Evolutionary conservation across 2,888 invertebrate genomes (phyloP).

Genomic region (Trissonchulus latispiculum): DNA sequence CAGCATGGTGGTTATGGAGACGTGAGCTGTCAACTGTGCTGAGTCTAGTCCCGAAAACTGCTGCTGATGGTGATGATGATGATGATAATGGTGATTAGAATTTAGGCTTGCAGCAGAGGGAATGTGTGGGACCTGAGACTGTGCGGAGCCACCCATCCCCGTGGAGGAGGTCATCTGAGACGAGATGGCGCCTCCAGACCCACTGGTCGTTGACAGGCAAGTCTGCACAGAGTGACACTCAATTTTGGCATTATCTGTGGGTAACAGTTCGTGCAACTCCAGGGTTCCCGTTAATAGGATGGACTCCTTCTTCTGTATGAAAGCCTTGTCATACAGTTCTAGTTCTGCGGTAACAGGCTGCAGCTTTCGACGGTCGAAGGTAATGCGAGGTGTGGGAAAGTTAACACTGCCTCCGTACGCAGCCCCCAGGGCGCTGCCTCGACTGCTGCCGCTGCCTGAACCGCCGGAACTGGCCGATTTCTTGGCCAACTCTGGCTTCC

Average conservation of each 20-base stretch:
- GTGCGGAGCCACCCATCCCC: not conserved
- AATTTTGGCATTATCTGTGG: constrained; percentile 14
- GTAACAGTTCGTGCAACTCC: constrained; percentile 1
- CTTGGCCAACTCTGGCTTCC: constrained; percentile 39
- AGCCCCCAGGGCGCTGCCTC: not conserved
- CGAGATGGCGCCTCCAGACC: not conserved
- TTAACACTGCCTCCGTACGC: constrained; percentile 32
- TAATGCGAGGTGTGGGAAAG: constrained; percentile 28
- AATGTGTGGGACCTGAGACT: not conserved
- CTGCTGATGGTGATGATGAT: too few species aligned
- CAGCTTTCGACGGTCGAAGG: constrained; percentile 35
- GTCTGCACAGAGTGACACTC: constrained; percentile 17
- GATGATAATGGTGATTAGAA: not conserved
- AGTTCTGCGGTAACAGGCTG: constrained; percentile 31
- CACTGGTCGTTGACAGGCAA: not conserved
- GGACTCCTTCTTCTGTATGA: constrained; percentile 44
- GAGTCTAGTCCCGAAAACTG: not conserved
- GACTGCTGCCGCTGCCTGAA: too few species aligned
- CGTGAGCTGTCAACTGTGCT: constrained; percentile 22
- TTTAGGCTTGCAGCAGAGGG: not conserved
- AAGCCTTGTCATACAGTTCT: constrained; percentile 43
- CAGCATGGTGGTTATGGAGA: constrained; percentile 29
- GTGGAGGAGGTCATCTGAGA: not conserved
- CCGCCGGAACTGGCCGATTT: constrained; percentile 11
- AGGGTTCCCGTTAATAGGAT: not conserved